phyloP scores from a whole-genome alignment of 30 jellyfish, hydroid and myxozoan species.

The Turritopsis dohrnii region DNA sequence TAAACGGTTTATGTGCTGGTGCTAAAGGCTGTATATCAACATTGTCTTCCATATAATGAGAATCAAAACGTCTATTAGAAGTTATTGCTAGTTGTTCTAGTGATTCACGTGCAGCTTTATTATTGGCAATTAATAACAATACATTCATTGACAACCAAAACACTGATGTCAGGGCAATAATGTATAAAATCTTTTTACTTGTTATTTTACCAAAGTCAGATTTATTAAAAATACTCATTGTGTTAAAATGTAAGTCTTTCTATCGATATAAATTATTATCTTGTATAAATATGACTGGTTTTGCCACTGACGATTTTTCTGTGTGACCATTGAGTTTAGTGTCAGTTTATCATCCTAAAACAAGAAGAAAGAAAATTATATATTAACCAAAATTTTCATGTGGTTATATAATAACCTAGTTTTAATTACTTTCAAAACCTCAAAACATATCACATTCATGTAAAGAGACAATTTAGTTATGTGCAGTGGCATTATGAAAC shows the following conservation, averaged over 20 bases:
- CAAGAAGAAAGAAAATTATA: background rate
- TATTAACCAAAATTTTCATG: background rate
- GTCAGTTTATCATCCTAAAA: background rate
- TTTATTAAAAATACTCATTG: background rate
- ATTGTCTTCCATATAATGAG: constrained; percentile 62
- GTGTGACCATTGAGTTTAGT: background rate
- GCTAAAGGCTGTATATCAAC: constrained; percentile 72
- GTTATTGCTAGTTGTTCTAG: constrained; percentile 53
- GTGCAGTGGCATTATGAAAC: too few relatives aligned
- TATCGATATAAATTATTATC: background rate
- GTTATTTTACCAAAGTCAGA: constrained; percentile 21
- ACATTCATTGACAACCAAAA: constrained; percentile 91
- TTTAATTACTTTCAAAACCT: background rate
- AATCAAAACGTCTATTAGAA: constrained; percentile 59
- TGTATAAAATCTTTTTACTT: constrained; percentile 44
- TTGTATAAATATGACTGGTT: background rate
- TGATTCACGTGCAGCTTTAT: constrained; percentile 82
- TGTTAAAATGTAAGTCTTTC: background rate
- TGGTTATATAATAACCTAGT: background rate
- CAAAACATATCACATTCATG: background rate
- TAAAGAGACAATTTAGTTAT: background rate
- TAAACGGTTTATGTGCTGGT: constrained; percentile 61
- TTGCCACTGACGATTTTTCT: background rate
- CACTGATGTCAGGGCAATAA: constrained; percentile 76
- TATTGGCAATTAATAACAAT: constrained; percentile 65